Base-by-base conservation (phyloP, 2,113 vertebrate genomes). In the Piaya cayana region DNA sequence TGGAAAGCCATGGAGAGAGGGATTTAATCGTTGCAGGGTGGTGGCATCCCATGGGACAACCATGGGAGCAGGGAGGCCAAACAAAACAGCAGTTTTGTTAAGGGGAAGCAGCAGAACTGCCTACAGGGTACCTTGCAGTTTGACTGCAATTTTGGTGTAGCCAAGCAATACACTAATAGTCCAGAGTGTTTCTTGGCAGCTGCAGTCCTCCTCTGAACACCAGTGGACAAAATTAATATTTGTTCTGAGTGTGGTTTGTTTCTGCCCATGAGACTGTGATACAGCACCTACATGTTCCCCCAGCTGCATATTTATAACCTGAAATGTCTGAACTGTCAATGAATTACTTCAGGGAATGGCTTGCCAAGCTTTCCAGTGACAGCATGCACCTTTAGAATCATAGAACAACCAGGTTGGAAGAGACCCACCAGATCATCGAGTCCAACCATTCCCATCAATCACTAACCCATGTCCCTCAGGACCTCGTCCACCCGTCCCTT, bases 361-460 rank as follows among this genome's bases (percentile, higher is more conserved):
- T 78, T 32, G 5, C 27, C 11, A 26, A 59, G 71, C 50, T 81
- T 65, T 74, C 45, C 65, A 81, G 32, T 30, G 77, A 27, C 49
- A 86, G 20, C 39, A 21, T 0, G 1, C 1, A 4, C n/a, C 50
- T 79, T 85, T n/a, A n/a, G n/a, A n/a, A n/a, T n/a, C n/a, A n/a
- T n/a, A n/a, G n/a, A n/a, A n/a, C n/a, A n/a, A n/a, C n/a, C n/a
- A n/a, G n/a, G n/a, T n/a, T n/a, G n/a, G n/a, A n/a, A n/a, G n/a
- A n/a, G n/a, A n/a, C n/a, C n/a, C n/a, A n/a, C n/a, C n/a, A n/a
- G n/a, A n/a, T n/a, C n/a, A n/a, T n/a, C n/a, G n/a, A n/a, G n/a
- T n/a, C n/a, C n/a, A n/a, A n/a, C n/a, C n/a, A n/a, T n/a, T n/a
- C n/a, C n/a, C n/a, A n/a, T n/a, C n/a, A n/a, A n/a, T n/a, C n/a